A percentile compares a stretch with the other conserved stretches of the same genome.
These are phyloP conservation scores for Acromyrmex echinatior DNA, from an alignment of 1,140 invertebrate genomes.

Conservation along the genomic window DNA sequence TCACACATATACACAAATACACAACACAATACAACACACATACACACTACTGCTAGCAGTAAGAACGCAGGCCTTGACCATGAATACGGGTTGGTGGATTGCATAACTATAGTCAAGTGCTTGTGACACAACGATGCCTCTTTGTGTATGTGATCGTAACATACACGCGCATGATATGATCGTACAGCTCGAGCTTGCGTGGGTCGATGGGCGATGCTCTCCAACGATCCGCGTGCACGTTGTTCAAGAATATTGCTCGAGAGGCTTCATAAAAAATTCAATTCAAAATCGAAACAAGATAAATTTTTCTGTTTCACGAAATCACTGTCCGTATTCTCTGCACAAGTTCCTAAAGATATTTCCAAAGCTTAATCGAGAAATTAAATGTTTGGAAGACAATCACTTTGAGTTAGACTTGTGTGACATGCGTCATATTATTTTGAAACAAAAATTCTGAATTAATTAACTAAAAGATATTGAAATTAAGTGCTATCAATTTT, in stretches of 20 bases:
- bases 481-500: not conserved
- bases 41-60: constrained; percentile 49
- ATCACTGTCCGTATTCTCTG: too few species aligned
- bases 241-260: not conserved
- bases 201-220: constrained; percentile 62
- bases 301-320: not conserved
- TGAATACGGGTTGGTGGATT: constrained; percentile 82
- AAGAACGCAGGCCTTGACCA: constrained; percentile 82
- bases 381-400: not conserved
- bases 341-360: not conserved
- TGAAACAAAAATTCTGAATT: not conserved
- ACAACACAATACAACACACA: constrained; percentile 9
- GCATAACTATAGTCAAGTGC: constrained; percentile 83
- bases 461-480: not conserved
- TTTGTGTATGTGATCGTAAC: constrained; percentile 39
- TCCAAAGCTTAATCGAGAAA: not conserved
- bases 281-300: not conserved
- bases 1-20: constrained; percentile 11
- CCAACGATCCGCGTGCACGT: constrained; percentile 13
- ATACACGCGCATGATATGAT: not conserved
- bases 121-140: constrained; percentile 67
- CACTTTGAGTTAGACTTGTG: not conserved
- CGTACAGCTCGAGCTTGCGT: constrained; percentile 61
- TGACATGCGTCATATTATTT: not conserved
- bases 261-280: not conserved